Percentiles rank a stretch among this genome's conserved stretches.
Conservation (phyloP, 1,140 invertebrate genomes). For the Bradynema listronoti region DNA sequence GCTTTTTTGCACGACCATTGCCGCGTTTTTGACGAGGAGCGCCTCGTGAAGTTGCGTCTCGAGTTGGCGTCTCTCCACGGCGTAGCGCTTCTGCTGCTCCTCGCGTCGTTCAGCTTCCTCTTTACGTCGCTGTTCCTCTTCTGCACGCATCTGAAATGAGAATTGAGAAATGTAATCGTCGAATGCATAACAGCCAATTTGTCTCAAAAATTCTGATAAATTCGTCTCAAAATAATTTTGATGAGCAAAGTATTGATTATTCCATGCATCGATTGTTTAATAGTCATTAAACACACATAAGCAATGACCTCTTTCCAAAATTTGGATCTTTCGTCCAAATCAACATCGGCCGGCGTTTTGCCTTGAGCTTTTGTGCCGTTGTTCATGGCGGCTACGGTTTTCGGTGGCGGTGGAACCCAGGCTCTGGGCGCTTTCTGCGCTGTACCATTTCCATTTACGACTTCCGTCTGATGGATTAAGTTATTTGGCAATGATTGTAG, state of each 20-base stretch:
- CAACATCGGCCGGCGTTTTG: conserved; percentile 25
- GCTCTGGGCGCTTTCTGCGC: conserved; percentile 10
- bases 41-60: conserved; percentile 31
- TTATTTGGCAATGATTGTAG: neutral
- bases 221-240: conserved; percentile 1
- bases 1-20: conserved; percentile 8
- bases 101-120: conserved; percentile 24
- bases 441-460: conserved; percentile 2
- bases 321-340: conserved; percentile 39
- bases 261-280: no score
- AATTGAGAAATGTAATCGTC: neutral
- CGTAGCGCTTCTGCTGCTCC: conserved; percentile 35
- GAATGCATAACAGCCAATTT: no score
- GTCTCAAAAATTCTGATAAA: conserved; percentile 5
- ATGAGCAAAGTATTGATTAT: neutral
- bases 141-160: conserved; percentile 27
- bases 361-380: conserved; percentile 21
- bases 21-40: conserved; percentile 19
- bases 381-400: conserved; percentile 24
- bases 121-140: conserved; percentile 38
- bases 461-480: neutral
- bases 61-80: conserved; percentile 29
- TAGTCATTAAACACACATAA: neutral
- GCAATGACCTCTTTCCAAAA: conserved; percentile 46
- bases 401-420: conserved; percentile 25